These are phyloP conservation scores for Struthio camelus DNA, from an alignment of 2,113 vertebrate genomes.

Conservation along the genomic window DNA sequence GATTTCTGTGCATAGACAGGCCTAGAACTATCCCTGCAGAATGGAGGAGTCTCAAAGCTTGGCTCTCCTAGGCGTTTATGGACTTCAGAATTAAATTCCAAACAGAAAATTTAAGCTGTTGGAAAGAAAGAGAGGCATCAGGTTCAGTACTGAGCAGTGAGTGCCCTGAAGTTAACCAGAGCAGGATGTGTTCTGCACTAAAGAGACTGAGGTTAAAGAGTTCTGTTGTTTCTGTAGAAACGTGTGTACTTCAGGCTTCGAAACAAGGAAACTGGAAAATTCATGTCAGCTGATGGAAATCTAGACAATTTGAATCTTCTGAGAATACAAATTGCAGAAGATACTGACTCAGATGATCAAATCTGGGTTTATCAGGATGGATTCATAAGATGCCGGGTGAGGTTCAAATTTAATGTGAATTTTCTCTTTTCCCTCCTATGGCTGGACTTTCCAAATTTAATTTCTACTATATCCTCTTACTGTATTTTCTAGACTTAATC, in stretches of 20 bases:
- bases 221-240: slow-evolving; percentile 76
- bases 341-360: slow-evolving; percentile 85
- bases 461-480: background rate
- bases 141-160: background rate
- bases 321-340: slow-evolving; percentile 87
- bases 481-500: background rate
- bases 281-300: slow-evolving; percentile 88
- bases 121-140: background rate
- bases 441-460: background rate
- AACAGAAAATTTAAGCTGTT: background rate
- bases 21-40: background rate
- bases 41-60: background rate
- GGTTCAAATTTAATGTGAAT: background rate
- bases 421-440: background rate
- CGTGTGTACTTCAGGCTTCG: slow-evolving; percentile 85
- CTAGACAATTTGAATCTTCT: slow-evolving; percentile 90
- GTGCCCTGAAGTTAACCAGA: background rate
- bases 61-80: background rate
- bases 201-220: background rate
- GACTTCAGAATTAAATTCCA: background rate
- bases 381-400: slow-evolving; percentile 87
- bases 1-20: background rate
- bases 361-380: slow-evolving; percentile 92
- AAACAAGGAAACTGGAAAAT: slow-evolving; percentile 83
- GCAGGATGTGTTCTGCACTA: background rate